Conservation (phyloP, 2,888 invertebrate species). For the Cancer borealis region DNA sequence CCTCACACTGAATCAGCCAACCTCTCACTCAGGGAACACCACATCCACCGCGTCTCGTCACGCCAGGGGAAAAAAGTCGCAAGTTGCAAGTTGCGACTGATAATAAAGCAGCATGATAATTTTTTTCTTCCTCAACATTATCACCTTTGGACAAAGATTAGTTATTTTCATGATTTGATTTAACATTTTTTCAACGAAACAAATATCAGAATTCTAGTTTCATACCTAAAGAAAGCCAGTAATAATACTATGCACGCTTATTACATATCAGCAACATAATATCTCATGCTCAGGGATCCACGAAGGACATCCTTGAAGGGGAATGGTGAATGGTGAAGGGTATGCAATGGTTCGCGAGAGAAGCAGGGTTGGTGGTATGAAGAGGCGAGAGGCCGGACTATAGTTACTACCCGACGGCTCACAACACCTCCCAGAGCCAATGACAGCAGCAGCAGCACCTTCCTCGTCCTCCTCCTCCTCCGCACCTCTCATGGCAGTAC, state of each 20-base stretch:
- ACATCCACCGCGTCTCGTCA: neutral
- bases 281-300: neutral
- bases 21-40: neutral
- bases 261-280: constrained; percentile 18
- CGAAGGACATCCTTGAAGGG: constrained; percentile 56
- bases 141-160: neutral
- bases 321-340: constrained; percentile 17
- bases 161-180: neutral
- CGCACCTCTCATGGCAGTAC: constrained; percentile 59
- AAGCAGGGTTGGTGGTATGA: constrained; percentile 31
- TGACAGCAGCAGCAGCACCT: constrained; percentile 65
- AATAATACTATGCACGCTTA: neutral
- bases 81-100: neutral
- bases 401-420: constrained; percentile 66
- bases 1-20: constrained; percentile 1
- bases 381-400: constrained; percentile 48
- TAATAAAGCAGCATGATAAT: neutral
- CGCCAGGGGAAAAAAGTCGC: neutral
- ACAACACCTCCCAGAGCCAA: constrained; percentile 64
- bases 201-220: neutral
- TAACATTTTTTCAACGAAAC: neutral
- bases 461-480: constrained; percentile 63
- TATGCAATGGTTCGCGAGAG: neutral
- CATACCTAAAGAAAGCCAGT: neutral
- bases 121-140: neutral